Evolutionary conservation across 2,113 vertebrate genomes (phyloP), one percentile per base, ranked within the genome.

Genomic region (Macaca nemestrina): DNA sequence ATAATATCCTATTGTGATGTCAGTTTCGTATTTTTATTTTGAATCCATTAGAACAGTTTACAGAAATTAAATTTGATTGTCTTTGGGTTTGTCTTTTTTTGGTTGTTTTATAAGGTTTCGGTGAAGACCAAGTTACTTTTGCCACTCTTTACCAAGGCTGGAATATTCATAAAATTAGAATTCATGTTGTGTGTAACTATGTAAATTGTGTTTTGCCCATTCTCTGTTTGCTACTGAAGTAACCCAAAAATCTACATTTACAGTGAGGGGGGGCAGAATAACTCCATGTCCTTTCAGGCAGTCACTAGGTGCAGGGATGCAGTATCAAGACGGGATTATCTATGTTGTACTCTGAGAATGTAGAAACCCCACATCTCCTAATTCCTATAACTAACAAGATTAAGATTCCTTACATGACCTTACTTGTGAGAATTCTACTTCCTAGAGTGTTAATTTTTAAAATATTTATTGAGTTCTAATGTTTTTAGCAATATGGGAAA

Each of bases 321-420:
- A 8, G 3, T 38, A 2, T 8, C 10, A 7, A 25, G 40, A 13
- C 25, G n/a, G 2, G 25, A 2, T 52, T 6, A 9, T 45, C 45
- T 48, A 0, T 16, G 18, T 30, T 22, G 12, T 38, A 57, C 27
- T 64, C 7, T 27, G 22, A 81, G 52, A 23, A 57, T n/a, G 48
- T 35, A 4, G 64, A 57, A 50, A 14, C n/a, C 27, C 50, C 43
- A 16, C 57, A 30, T 48, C 17, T 43, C 17, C 25, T 35, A n/a
- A n/a, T 40, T n/a, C 38, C 14, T 87, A 5, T 22, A 18, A 4
- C 57, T 48, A 18, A 17, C 3, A 2, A 45, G 35, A 4, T 10
- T 38, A 12, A 0, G 7, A 30, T 48, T n/a, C 18, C 18, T 38
- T 48, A 2, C 0, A 9, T 8, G 0, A 7, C 17, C 48, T 52